Evolutionary conservation across 1,140 invertebrate genomes (phyloP), one percentile per base, ranked within the genome.

Genomic region (Ganaspis sp.): DNA sequence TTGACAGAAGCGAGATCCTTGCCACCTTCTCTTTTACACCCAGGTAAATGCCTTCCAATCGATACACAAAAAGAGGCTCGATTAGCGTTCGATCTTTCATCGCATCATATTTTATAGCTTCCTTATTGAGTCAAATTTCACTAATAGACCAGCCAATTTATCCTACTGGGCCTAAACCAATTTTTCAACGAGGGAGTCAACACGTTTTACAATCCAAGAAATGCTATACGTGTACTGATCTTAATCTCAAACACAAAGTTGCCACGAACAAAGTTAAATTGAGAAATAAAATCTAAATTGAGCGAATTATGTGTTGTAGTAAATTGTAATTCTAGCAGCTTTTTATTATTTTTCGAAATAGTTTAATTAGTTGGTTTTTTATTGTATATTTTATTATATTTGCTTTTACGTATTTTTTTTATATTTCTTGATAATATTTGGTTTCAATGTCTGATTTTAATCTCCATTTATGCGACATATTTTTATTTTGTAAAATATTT

Each of bases 1-100:
- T 83, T 71, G 74, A 74, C 76, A 78, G 79, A 81, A 84, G 81
- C 81, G 74, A 84, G 58, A 75, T 69, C 75, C 76, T 21, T 77
- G 74, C 69, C 58, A 74, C 76, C 53, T 77, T 64, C 58, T 64
- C 58, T n/a, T 64, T 29, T 64, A 64, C 58, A 34, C 58, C 58
- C 58, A 64, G 26, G 58, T n/a, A 64, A 64, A 29, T 64, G 58
- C 58, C 58, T 64, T 64, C 58, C 26, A 64, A 64, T 64, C 58
- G 23, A 64, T 64, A 29, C 26, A 64, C 26, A 64, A 64, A 64
- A 64, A 64, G 26, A 29, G 58, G 23, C 23, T 64, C 58, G 58
- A 64, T 64, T 64, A 64, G 23, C 5, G 58, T 64, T 29, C 58
- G 2, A 29, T 64, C 58, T 64, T 64, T 64, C 15, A 64, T 64